Percentiles rank a stretch among this genome's conserved stretches.
phyloP scores from a whole-genome alignment of 2,113 vertebrate species.

The Nannobrachium achirus region DNA sequence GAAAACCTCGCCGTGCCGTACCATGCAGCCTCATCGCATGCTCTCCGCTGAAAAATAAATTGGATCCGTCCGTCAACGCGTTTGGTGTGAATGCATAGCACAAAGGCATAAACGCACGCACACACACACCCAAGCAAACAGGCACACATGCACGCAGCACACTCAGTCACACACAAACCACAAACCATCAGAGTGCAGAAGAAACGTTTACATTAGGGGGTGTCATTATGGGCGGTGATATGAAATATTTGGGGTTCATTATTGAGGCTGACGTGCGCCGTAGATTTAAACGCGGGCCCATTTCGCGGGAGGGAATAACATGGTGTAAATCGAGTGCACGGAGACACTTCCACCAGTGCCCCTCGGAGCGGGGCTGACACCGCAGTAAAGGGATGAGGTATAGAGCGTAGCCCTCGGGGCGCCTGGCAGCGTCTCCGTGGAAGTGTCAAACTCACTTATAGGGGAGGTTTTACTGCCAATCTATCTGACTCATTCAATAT shows the following conservation, averaged over 20 bases:
- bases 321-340: conserved; percentile 39
- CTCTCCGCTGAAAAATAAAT: no score
- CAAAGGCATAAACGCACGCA: neutral
- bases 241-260: conserved; percentile 39
- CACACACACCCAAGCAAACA: no score
- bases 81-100: neutral
- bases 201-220: neutral
- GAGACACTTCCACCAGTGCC: conserved; percentile 53
- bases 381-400: conserved; percentile 65
- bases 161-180: neutral
- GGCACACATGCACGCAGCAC: neutral
- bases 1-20: no score
- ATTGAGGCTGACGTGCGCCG: conserved; percentile 20
- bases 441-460: conserved; percentile 65
- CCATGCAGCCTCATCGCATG: no score
- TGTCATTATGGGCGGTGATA: conserved; percentile 34
- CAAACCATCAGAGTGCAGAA: neutral
- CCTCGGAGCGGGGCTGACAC: conserved; percentile 51
- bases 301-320: conserved; percentile 39
- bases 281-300: conserved; percentile 48
- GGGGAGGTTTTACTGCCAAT: conserved; percentile 58
- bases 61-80: no score
- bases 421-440: conserved; percentile 55
- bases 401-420: conserved; percentile 43
- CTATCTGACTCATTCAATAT: conserved; percentile 50